Percentiles rank a stretch among this genome's conserved stretches.
phyloP scores from a whole-genome alignment of 2,888 invertebrate genomes.

The Drosophila villosipedis region DNA sequence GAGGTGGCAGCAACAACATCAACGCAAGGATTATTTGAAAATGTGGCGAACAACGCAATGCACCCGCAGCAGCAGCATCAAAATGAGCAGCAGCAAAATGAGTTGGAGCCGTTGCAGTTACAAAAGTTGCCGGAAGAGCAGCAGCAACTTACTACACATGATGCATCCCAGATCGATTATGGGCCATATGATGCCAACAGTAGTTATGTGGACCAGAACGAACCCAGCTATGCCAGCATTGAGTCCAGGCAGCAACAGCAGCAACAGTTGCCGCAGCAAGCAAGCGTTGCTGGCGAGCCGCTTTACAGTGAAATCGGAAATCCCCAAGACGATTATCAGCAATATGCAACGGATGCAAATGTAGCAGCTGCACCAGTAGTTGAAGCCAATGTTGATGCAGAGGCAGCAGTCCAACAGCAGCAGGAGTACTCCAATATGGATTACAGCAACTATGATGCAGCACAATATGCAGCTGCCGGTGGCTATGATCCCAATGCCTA shows the following conservation, averaged over 20 bases:
- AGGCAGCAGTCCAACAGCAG: conserved; percentile 33
- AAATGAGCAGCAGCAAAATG: conserved; percentile 7
- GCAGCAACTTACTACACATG: conserved; percentile 22
- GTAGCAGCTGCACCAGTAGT: conserved; percentile 39
- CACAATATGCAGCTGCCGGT: conserved; percentile 66
- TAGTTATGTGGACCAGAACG: conserved; percentile 50
- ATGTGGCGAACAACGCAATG: conserved; percentile 56
- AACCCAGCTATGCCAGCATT: conserved; percentile 69
- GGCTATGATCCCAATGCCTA: conserved; percentile 82
- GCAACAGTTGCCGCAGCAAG: conserved; percentile 30
- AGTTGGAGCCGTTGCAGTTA: conserved; percentile 8
- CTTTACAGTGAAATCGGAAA: conserved; percentile 72
- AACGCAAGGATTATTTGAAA: conserved; percentile 65
- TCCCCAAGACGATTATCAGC: conserved; percentile 68
- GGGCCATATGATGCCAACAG: conserved; percentile 55
- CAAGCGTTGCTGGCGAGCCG: conserved; percentile 49
- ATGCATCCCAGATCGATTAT: conserved; percentile 52
- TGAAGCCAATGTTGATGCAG: conserved; percentile 25
- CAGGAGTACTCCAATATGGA: conserved; percentile 77
- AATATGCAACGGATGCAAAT: conserved; percentile 57
- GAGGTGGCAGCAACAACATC: conserved; percentile 6
- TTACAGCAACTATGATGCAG: conserved; percentile 82
- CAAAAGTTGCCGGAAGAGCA: conserved; percentile 28
- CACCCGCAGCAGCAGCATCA: conserved; percentile 21
- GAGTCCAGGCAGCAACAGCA: conserved; percentile 49